Base-by-base conservation (phyloP, 2,113 vertebrate genomes). In the Leucopternis melanops region DNA sequence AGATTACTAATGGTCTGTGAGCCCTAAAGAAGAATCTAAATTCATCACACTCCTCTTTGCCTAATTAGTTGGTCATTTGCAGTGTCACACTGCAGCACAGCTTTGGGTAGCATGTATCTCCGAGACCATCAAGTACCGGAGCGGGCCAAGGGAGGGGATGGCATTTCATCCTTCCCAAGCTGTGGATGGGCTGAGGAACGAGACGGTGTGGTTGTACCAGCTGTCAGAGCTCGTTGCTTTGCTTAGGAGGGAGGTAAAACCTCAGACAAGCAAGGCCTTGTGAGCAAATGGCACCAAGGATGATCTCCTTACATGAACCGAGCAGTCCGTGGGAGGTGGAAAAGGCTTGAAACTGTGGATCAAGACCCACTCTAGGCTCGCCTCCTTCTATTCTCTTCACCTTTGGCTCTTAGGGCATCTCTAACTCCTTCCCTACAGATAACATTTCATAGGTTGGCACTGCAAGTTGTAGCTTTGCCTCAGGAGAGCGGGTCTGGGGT, bases 1-100 rank as follows among this genome's bases (percentile, higher is more conserved):
- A 94, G 97, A 91, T 81, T 92, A 91, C 88, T 72, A 89, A 71
- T 44, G 90, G 86, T 63, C 94, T 95, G 90, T 23, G 61, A 96
- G 90, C 90, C 92, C 72, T 93, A 36, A 92, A 91, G 91, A 86
- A 93, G 86, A 86, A 40, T 86, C 86, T 57, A 44, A 77, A 91
- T 81, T 92, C 96, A 49, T 49, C 1, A 0, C 69, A 2, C 17
- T 93, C 59, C 34, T 94, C 91, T 75, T 47, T 50, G 55, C 72
- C 82, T 88, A 44, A 93, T 94, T 83, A 92, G 79, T 40, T 47
- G 92, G 88, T 90, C 88, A 55, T 47, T 83, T 2, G 2, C 8
- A 2, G n/a, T 21, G 45, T 20, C 63, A 66, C 27, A 1, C 59
- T 78, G 71, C 79, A 91, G 78, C 78, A n/a, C 21, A n/a, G 89